Conservation (phyloP, 2,888 invertebrate genomes). For the Thyatira batis region DNA sequence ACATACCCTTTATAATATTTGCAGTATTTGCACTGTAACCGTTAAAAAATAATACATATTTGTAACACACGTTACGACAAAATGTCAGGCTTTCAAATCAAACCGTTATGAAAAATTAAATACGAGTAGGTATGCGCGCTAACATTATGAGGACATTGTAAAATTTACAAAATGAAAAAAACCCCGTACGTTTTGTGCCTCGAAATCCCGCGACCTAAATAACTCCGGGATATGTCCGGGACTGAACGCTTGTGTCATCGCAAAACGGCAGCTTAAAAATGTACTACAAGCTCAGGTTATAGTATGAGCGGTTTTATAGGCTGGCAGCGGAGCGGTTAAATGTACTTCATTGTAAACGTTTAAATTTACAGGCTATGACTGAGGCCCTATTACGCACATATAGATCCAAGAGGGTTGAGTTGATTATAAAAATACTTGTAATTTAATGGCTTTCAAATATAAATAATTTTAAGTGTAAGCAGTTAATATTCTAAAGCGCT, state of each 20-base stretch:
- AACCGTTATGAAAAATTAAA: neutral
- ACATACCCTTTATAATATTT: neutral
- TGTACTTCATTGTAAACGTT: neutral
- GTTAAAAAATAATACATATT: neutral
- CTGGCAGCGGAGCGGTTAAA: neutral
- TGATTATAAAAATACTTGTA: no score
- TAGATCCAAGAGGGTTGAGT: no score
- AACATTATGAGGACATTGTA: neutral
- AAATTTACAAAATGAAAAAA: conserved; percentile 1
- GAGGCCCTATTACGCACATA: no score
- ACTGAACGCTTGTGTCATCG: conserved; percentile 36
- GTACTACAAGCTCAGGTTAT: conserved; percentile 11
- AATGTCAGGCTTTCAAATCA: neutral
- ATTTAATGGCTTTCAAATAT: no score
- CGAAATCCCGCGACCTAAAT: conserved; percentile 32
- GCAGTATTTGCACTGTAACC: neutral
- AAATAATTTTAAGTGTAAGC: no score
- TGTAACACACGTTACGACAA: neutral
- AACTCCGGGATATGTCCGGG: conserved; percentile 9
- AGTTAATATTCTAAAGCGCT: no score
- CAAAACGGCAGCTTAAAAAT: conserved; percentile 32
- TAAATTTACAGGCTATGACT: no score
- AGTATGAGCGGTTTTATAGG: neutral
- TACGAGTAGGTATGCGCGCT: neutral
- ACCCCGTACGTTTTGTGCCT: neutral